Percentiles rank a stretch among this genome's conserved stretches.
Evolutionary conservation across 2,797 vertebrate species (phyloP).

Genomic region (Naso thynnoides): DNA sequence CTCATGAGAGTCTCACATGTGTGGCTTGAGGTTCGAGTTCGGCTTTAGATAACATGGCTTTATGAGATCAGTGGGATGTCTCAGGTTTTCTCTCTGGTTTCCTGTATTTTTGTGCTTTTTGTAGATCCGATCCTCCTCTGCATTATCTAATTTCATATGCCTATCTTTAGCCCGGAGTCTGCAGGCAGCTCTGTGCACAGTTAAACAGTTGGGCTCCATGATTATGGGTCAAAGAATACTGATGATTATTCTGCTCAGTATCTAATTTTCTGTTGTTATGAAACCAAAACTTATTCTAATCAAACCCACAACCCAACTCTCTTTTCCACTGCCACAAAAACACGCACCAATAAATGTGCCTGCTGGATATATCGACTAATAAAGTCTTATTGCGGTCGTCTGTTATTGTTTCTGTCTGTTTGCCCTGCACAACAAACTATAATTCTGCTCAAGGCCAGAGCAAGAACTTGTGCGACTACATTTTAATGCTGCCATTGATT

Average conservation of each 20-base stretch:
- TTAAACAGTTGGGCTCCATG: not conserved
- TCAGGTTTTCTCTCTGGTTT: not conserved
- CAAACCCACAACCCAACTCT: too few species aligned
- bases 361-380: too few species aligned
- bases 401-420: not conserved
- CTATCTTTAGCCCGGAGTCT: not conserved
- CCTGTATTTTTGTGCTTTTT: not conserved
- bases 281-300: too few species aligned
- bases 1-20: not conserved
- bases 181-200: not conserved
- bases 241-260: too few species aligned
- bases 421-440: too few species aligned
- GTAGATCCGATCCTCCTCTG: slow-evolving; percentile 20
- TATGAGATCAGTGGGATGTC: not conserved
- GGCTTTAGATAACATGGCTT: not conserved
- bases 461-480: not conserved
- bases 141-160: slow-evolving; percentile 14
- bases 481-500: not conserved
- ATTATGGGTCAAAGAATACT: not conserved
- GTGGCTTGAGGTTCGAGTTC: not conserved
- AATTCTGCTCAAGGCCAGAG: too few species aligned
- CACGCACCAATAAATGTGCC: too few species aligned
- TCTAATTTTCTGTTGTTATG: too few species aligned
- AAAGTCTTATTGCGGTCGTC: too few species aligned
- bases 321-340: too few species aligned